phyloP scores from a whole-genome alignment of 1,140 invertebrate species.

The Cyphomyrmex costatus region DNA sequence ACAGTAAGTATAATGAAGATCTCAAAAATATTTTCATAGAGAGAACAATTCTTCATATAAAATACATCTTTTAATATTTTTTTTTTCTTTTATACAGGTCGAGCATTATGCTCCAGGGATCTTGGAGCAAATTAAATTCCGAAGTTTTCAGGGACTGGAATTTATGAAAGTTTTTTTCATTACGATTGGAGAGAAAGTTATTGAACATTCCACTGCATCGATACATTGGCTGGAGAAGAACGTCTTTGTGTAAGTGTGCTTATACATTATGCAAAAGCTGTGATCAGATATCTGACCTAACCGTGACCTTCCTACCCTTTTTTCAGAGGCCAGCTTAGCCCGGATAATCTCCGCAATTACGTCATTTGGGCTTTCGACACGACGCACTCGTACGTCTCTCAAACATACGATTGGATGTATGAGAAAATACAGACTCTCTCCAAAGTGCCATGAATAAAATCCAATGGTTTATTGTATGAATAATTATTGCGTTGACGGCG shows the following conservation, averaged over 20 bases:
- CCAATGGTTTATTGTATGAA: constrained; percentile 39
- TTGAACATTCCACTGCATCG: constrained; percentile 78
- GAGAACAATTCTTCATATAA: background rate
- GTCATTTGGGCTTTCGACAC: constrained; percentile 89
- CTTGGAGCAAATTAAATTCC: constrained; percentile 84
- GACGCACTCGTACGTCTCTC: constrained; percentile 88
- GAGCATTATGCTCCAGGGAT: constrained; percentile 91
- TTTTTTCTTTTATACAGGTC: constrained; percentile 85
- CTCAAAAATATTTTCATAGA: background rate
- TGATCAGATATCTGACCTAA: background rate
- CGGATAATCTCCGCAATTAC: constrained; percentile 91
- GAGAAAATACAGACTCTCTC: constrained; percentile 91
- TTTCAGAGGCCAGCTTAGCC: constrained; percentile 92
- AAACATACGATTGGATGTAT: constrained; percentile 91
- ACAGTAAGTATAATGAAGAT: constrained; percentile 86
- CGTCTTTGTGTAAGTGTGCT: constrained; percentile 92
- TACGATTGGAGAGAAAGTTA: constrained; percentile 77
- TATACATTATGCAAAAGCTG: background rate
- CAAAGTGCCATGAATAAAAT: constrained; percentile 88
- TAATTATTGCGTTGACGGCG: constrained; percentile 62
- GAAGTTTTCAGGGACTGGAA: constrained; percentile 76
- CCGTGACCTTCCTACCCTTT: constrained; percentile 36
- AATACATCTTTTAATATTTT: constrained; percentile 1
- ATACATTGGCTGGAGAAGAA: constrained; percentile 89
- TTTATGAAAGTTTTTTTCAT: constrained; percentile 79